Evolutionary conservation across 2,888 invertebrate species (phyloP), one percentile per base, ranked within the genome.

Genomic region (Argynnis bischoffii): DNA sequence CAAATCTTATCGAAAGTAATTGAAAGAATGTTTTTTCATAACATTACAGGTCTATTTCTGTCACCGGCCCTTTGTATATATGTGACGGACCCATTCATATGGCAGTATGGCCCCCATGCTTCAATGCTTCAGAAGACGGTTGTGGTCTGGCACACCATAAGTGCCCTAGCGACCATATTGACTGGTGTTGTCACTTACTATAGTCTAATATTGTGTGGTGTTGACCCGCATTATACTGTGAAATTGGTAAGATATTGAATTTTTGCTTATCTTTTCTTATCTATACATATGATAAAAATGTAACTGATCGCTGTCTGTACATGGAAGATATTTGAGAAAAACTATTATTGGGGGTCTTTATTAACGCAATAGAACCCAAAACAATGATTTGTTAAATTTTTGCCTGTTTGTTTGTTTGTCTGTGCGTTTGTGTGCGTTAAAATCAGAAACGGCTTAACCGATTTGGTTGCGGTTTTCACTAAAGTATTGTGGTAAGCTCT

Each of bases 141-240:
- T 0, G 48, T 80, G 26, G 11, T 69, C 26, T 83, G 76, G 75
- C 93, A 80, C 79, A 68, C 77, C 0, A 3, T 71, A 0, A 64
- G 73, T 1, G 81, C 83, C 0, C 2, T 70, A 0, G 50, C 56
- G 0, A 73, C 82, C 0, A 71, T 77, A 0, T 66, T 75, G 2
- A 77, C 84, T 2, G 77, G 82, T 0, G 75, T 72, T 0, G 15
- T 82, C 15, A 86, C 86, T 0, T 90, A 94, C 75, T 90, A 80
- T 75, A 78, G 80, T 1, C 81, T 91, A 35, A 78, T 82, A 8
- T 51, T 82, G 5, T 78, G 84, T 26, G 90, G 94, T 0, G 78
- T 93, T 54, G 95, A 96, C 78, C 96, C 96, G 0, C 93, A 94
- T 75, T 95, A 94, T 94, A 95, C 95, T 4, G 90, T 96, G 1